Conservation (phyloP, 1,140 invertebrate species). For the Brachionus rotundiformis region DNA sequence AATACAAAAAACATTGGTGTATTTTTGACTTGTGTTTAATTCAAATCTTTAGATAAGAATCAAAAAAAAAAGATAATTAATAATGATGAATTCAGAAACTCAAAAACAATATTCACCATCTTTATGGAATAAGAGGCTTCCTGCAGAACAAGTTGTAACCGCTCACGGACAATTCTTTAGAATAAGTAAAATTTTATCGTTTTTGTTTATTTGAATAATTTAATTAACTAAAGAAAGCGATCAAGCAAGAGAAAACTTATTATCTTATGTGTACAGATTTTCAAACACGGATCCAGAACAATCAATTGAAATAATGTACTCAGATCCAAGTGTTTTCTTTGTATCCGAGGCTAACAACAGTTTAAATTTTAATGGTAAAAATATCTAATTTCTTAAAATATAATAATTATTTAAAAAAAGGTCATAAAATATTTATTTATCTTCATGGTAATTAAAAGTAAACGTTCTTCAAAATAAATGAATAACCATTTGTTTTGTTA, state of each 20-base stretch:
- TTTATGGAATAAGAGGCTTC: conserved; percentile 31
- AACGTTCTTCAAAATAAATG: not conserved
- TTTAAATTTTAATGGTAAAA: conserved; percentile 14
- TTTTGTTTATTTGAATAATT: not conserved
- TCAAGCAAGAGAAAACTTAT: not conserved
- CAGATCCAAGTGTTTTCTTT: not conserved
- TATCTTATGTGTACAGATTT: not conserved
- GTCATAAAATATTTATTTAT: conserved; percentile 32
- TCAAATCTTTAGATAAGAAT: not conserved
- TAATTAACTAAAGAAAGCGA: not conserved
- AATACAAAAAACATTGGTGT: not conserved
- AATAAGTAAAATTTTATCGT: conserved; percentile 12
- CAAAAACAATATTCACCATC: conserved; percentile 50
- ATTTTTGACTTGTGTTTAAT: not conserved
- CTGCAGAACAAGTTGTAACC: not conserved
- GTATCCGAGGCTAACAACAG: not conserved
- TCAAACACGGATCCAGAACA: conserved; percentile 22
- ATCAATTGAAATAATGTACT: conserved; percentile 14
- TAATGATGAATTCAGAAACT: conserved; percentile 11
- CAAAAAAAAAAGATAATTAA: not conserved
- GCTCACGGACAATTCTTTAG: conserved; percentile 29
- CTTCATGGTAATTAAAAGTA: conserved; percentile 35
- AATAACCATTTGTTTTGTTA: not conserved
- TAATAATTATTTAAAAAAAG: no score
- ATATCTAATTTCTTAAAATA: no score